Evolutionary conservation across 2,888 invertebrate genomes (phyloP), one percentile per base, ranked within the genome.

Genomic region (Nomada goodeniana): DNA sequence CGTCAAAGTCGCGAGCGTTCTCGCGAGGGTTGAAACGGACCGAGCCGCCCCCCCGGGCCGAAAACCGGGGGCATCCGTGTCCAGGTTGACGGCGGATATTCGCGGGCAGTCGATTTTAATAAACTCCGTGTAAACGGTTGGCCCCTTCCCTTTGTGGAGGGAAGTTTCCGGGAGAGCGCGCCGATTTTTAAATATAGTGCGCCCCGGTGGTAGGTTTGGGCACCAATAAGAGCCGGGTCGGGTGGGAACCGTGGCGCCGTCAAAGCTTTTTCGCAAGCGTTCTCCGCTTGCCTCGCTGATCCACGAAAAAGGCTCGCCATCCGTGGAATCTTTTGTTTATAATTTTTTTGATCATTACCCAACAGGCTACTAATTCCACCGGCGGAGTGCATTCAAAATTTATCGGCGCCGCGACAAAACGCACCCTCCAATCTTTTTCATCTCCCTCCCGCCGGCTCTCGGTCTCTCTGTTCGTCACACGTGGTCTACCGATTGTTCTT

Each of bases 291-390:
- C 92, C 92, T 92, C 91, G 92, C 85, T 91, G 93, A 93, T 92
- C 93, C 93, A 92, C 93, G 93, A 93, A 93, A 93, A 93, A 92
- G 92, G 91, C 92, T 91, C 91, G 89, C 93, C 93, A 93, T 93
- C 93, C 93, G 93, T 93, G 93, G 93, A 93, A 93, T 93, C 93
- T 93, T 93, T 93, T 93, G 93, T 93, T 93, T 93, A 93, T 93
- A 92, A 93, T 89, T 92, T 93, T 93, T 93, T 93, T 92, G 91
- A 93, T 93, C 93, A 93, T 93, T 92, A 92, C 91, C 91, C 87
- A 87, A 92, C 90, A 91, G 91, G 89, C 91, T 91, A 91, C 91
- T 91, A 91, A 91, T 90, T 90, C 87, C 76, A 23, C 77, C 85
- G 88, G 88, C 89, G 90, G 57, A 90, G 91, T 92, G 93, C 93